phyloP scores from a whole-genome alignment of 2,113 vertebrate genomes.

The Pygoscelis antarcticus region DNA sequence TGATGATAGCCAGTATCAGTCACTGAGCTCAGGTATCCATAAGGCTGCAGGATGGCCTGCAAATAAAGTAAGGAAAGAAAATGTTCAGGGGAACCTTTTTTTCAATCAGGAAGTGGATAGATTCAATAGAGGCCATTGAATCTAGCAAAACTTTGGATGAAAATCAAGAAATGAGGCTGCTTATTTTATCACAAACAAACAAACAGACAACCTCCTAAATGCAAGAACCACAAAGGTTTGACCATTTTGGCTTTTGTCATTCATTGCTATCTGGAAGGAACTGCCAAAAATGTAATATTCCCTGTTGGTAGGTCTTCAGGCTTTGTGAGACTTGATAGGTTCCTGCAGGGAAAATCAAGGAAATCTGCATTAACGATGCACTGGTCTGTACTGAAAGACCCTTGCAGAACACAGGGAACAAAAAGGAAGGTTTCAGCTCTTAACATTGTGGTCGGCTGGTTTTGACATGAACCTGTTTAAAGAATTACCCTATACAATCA shows the following conservation, averaged over 20 bases:
- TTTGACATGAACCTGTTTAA: neutral
- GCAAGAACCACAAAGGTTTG: neutral
- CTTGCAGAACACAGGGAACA: neutral
- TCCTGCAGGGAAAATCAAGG: constrained; percentile 34
- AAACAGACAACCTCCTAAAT: neutral
- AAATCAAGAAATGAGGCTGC: neutral
- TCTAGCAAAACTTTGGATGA: neutral
- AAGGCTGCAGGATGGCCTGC: neutral
- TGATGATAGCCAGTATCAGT: neutral
- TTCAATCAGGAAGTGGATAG: neutral
- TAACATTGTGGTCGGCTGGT: neutral
- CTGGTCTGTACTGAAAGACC: neutral
- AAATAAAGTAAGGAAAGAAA: neutral
- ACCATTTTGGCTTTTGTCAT: neutral
- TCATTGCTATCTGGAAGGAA: neutral
- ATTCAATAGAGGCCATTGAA: neutral
- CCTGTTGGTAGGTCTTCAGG: neutral
- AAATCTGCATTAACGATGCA: neutral
- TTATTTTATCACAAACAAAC: neutral
- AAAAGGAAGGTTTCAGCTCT: neutral
- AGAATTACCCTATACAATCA: neutral
- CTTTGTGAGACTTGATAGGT: neutral
- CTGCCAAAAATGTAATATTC: neutral
- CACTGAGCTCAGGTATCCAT: neutral
- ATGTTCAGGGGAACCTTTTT: neutral